phyloP scores from a whole-genome alignment of 2,797 vertebrate species.

The Melanotaenia maccullochi region DNA sequence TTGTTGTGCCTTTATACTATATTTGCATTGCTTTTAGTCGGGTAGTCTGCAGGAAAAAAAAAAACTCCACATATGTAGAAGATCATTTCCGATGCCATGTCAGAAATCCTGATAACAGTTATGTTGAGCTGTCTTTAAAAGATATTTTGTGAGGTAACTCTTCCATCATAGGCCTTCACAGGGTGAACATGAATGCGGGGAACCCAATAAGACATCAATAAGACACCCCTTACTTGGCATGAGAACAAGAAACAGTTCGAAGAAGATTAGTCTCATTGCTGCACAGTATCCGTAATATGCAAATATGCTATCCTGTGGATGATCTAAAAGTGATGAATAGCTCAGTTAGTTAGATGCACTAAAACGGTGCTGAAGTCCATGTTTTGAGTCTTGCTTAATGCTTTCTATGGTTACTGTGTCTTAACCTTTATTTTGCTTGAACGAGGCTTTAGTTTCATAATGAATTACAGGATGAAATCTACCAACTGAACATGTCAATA shows the following conservation, averaged over 20 bases:
- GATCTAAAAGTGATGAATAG: too few species aligned
- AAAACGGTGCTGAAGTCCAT: too few species aligned
- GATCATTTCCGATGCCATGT: background rate
- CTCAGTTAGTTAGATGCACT: too few species aligned
- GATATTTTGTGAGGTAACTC: too few species aligned
- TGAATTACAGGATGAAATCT: too few species aligned
- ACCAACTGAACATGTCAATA: conserved; percentile 1
- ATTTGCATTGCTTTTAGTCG: background rate
- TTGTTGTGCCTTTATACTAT: background rate
- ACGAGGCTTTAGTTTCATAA: too few species aligned
- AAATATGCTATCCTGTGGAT: too few species aligned
- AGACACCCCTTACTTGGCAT: background rate
- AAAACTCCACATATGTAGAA: background rate
- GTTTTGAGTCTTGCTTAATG: too few species aligned
- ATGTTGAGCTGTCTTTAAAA: background rate
- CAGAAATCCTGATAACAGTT: background rate
- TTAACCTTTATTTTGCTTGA: too few species aligned
- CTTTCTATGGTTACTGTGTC: too few species aligned
- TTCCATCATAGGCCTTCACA: background rate
- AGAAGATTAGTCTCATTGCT: background rate
- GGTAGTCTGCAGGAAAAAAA: background rate
- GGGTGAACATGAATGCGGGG: too few species aligned
- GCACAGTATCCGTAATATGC: background rate
- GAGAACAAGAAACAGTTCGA: background rate
- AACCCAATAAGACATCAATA: too few species aligned